These are phyloP conservation scores for Proctacanthus coquilletti DNA, from an alignment of 1,140 invertebrate genomes.

Conservation along the genomic window DNA sequence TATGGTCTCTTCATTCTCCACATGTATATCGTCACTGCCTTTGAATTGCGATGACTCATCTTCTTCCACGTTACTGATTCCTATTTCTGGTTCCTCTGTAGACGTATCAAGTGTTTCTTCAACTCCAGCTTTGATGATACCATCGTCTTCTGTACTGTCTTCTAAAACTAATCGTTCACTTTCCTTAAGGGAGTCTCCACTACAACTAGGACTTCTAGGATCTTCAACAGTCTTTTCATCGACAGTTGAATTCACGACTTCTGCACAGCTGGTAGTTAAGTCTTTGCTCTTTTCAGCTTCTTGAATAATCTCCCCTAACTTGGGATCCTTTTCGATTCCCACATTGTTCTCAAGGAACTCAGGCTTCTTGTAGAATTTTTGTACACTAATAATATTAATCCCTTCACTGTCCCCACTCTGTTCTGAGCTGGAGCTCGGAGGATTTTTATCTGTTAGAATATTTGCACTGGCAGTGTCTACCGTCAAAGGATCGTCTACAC, in stretches of 20 bases:
- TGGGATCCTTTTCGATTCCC: slow-evolving; percentile 28
- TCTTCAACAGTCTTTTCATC: not conserved
- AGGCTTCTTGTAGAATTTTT: slow-evolving; percentile 28
- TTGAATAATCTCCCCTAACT: slow-evolving; percentile 28
- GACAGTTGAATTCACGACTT: not conserved
- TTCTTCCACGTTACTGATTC: too few species aligned
- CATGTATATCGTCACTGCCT: too few species aligned
- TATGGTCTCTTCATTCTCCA: too few species aligned
- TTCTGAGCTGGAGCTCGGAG: too few species aligned
- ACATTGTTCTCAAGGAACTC: slow-evolving; percentile 29
- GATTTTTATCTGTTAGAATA: too few species aligned
- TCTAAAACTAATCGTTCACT: not conserved
- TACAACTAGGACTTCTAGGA: not conserved
- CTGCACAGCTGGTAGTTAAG: too few species aligned
- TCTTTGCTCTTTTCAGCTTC: slow-evolving; percentile 11
- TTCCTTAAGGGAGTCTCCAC: not conserved
- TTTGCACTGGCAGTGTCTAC: too few species aligned
- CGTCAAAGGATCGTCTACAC: too few species aligned
- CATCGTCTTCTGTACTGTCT: not conserved
- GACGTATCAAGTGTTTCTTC: not conserved
- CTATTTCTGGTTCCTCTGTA: slow-evolving; percentile 1
- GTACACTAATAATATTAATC: slow-evolving; percentile 23
- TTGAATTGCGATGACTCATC: too few species aligned
- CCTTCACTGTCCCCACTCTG: slow-evolving; percentile 22
- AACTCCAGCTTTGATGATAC: not conserved